phyloP scores from a whole-genome alignment of 2,797 vertebrate species.

The Gadopsis marmoratus region DNA sequence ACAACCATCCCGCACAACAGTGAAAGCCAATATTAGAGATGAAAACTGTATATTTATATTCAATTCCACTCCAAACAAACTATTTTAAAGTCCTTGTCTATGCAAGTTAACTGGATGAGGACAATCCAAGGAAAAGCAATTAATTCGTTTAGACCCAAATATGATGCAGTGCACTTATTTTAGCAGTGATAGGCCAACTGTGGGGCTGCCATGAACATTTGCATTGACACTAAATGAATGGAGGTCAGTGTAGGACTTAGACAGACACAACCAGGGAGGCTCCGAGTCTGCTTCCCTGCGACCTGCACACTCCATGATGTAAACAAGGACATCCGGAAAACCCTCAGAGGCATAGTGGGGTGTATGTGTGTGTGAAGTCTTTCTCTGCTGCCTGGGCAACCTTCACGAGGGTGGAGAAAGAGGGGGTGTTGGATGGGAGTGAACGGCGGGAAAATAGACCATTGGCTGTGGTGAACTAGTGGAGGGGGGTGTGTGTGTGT shows the following conservation, averaged over 20 bases:
- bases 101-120: not conserved
- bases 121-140: not conserved
- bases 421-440: slow-evolving; percentile 65
- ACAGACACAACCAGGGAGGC: slow-evolving; percentile 65
- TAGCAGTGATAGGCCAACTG: slow-evolving; percentile 12
- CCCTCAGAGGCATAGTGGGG: slow-evolving; percentile 81
- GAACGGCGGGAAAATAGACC: slow-evolving; percentile 77
- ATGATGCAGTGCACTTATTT: not conserved
- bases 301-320: slow-evolving; percentile 81
- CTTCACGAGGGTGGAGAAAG: slow-evolving; percentile 72
- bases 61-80: not conserved
- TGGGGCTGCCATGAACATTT: slow-evolving; percentile 33
- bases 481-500: slow-evolving; percentile 21
- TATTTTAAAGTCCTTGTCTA: not conserved
- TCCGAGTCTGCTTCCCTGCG: slow-evolving; percentile 70
- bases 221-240: slow-evolving; percentile 63
- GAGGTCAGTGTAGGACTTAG: slow-evolving; percentile 64
- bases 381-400: slow-evolving; percentile 85
- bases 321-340: slow-evolving; percentile 86
- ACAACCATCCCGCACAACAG: slow-evolving; percentile 52
- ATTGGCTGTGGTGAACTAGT: slow-evolving; percentile 68
- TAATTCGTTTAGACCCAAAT: not conserved
- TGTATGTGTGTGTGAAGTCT: slow-evolving; percentile 81
- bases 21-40: slow-evolving; percentile 39
- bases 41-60: slow-evolving; percentile 17